Percentiles rank a stretch among this genome's conserved stretches.
Evolutionary conservation across 2,888 invertebrate species (phyloP).

Genomic region (Laothoe populi): DNA sequence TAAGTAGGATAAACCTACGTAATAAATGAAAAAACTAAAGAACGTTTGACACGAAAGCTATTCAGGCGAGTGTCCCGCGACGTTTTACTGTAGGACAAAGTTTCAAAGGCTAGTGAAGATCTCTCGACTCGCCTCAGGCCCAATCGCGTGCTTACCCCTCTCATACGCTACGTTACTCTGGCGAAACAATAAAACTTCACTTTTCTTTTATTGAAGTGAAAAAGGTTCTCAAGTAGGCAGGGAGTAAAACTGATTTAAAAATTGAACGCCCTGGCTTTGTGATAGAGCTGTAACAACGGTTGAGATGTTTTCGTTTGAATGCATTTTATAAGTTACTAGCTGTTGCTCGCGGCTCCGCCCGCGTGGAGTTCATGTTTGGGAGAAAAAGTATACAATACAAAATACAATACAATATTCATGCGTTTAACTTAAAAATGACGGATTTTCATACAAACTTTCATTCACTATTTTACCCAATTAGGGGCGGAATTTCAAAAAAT

Average conservation of each 20-base stretch:
- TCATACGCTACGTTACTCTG: neutral
- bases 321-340: too few relatives aligned
- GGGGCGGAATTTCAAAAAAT: too few relatives aligned
- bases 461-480: too few relatives aligned
- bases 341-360: too few relatives aligned
- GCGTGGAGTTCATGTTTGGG: too few relatives aligned
- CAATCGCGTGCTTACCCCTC: conserved; percentile 32
- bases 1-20: too few relatives aligned
- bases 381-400: too few relatives aligned
- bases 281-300: neutral
- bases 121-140: conserved; percentile 43
- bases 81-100: conserved; percentile 39
- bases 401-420: too few relatives aligned
- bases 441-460: too few relatives aligned
- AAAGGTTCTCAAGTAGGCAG: neutral
- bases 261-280: too few relatives aligned
- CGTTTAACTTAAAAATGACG: too few relatives aligned
- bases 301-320: neutral
- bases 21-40: conserved; percentile 29
- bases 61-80: conserved; percentile 42
- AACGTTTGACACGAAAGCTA: conserved; percentile 42
- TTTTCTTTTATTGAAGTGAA: conserved; percentile 8
- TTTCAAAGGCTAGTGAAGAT: conserved; percentile 53
- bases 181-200: conserved; percentile 4
- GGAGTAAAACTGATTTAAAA: neutral